phyloP scores from a whole-genome alignment of 2,888 invertebrate genomes.

The Troides helena region DNA sequence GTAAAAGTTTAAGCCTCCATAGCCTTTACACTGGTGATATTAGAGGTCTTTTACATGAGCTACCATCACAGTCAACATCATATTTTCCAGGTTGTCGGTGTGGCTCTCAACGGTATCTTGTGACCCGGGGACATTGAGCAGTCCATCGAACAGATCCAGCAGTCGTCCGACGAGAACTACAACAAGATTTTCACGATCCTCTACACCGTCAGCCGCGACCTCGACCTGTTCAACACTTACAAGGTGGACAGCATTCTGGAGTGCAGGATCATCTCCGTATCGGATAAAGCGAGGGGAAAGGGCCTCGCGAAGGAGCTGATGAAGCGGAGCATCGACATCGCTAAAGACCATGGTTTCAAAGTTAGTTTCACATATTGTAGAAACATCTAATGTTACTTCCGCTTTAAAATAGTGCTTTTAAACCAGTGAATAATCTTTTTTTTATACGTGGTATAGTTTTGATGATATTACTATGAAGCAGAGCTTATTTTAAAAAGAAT shows the following conservation, averaged over 20 bases:
- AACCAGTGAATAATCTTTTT: no score
- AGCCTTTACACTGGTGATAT: no score
- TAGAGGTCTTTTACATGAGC: no score
- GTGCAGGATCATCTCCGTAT: constrained; percentile 89
- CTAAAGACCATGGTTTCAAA: constrained; percentile 84
- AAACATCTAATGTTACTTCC: background rate
- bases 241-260: constrained; percentile 87
- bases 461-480: no score
- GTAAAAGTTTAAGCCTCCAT: no score
- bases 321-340: constrained; percentile 83
- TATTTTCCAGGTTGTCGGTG: constrained; percentile 85
- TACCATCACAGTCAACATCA: background rate
- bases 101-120: constrained; percentile 88
- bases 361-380: constrained; percentile 59
- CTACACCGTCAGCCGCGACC: constrained; percentile 84
- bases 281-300: constrained; percentile 84
- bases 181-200: constrained; percentile 89
- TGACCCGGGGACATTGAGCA: constrained; percentile 86
- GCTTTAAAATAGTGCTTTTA: no score
- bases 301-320: constrained; percentile 88
- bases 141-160: constrained; percentile 84
- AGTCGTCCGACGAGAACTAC: constrained; percentile 84
- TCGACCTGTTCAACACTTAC: constrained; percentile 84
- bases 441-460: no score
- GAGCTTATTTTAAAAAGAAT: no score